Percentiles rank a stretch among this genome's conserved stretches.
Evolutionary conservation across 2,797 vertebrate species (phyloP).

Genomic region (Psittacula echo): DNA sequence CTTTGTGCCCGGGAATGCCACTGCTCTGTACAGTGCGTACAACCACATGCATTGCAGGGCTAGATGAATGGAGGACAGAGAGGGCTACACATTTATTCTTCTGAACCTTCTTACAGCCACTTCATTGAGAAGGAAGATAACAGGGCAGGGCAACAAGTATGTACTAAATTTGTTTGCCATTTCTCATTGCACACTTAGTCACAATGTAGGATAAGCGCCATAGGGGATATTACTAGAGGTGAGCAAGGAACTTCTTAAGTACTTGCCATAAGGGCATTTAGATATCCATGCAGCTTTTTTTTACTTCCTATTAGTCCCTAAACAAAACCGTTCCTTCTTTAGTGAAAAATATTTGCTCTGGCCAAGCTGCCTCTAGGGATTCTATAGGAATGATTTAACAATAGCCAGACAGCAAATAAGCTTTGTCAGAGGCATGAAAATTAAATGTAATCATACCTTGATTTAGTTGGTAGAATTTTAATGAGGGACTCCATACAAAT

Average conservation of each 20-base stretch:
- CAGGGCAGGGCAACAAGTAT: neutral
- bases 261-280: neutral
- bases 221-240: neutral
- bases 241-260: neutral
- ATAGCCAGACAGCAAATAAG: neutral
- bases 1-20: neutral
- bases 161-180: neutral
- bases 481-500: neutral
- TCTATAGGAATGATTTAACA: neutral
- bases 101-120: neutral
- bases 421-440: constrained; percentile 15
- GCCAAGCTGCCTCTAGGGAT: neutral
- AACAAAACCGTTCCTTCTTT: neutral
- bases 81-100: neutral
- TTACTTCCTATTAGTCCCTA: neutral
- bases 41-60: neutral
- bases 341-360: neutral
- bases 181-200: neutral
- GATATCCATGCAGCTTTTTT: neutral
- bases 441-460: neutral
- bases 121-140: neutral
- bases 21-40: neutral
- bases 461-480: constrained; percentile 32
- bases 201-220: neutral
- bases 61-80: neutral